phyloP scores from a whole-genome alignment of 2,797 vertebrate genomes.

The Acrossocheilus fasciatus region DNA sequence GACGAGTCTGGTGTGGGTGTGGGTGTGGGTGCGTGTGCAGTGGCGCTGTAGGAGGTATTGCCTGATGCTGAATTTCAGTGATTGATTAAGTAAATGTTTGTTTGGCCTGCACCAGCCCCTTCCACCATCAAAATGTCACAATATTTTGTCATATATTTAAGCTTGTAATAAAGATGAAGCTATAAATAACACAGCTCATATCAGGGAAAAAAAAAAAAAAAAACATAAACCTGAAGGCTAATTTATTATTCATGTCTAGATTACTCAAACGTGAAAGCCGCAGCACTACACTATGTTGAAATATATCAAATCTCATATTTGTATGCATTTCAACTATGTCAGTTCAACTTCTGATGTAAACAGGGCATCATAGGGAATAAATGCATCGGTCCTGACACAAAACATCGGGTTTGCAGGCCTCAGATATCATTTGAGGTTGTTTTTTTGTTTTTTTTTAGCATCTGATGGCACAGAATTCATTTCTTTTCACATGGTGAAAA shows the following conservation, averaged over 20 bases:
- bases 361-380: constrained; percentile 3
- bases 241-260: constrained; percentile 78
- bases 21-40: constrained; percentile 26
- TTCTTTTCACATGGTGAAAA: background rate
- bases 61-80: constrained; percentile 69
- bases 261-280: constrained; percentile 72
- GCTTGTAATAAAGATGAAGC: constrained; percentile 72
- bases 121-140: constrained; percentile 74
- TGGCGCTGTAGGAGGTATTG: constrained; percentile 59
- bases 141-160: constrained; percentile 76
- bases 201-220: constrained; percentile 61
- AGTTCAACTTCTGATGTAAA: constrained; percentile 31
- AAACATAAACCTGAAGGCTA: constrained; percentile 76
- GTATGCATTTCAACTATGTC: constrained; percentile 54
- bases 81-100: constrained; percentile 80
- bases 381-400: background rate
- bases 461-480: background rate
- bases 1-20: constrained; percentile 4
- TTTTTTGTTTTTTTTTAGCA: background rate
- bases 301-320: constrained; percentile 60
- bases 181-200: constrained; percentile 74
- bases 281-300: constrained; percentile 51
- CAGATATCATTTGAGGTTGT: background rate
- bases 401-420: background rate
- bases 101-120: constrained; percentile 67